These are phyloP conservation scores for Anomalospiza imberbis DNA, from an alignment of 2,797 vertebrate genomes.

Conservation along the genomic window DNA sequence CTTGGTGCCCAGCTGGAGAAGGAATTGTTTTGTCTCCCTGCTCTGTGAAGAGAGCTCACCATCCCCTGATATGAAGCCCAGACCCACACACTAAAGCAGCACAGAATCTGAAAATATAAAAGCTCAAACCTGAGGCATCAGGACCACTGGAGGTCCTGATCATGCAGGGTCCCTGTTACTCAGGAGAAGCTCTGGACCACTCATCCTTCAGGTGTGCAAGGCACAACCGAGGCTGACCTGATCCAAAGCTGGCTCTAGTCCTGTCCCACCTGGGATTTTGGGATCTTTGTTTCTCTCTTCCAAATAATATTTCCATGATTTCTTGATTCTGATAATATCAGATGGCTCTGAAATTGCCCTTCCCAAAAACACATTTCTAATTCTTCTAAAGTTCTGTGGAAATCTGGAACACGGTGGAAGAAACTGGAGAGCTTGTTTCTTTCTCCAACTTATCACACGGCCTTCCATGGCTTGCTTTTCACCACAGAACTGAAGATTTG, in stretches of 20 bases:
- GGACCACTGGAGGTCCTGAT: not conserved
- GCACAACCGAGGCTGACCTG: not conserved
- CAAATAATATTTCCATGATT: not conserved
- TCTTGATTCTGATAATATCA: rapidly evolving
- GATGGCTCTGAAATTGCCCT: no score
- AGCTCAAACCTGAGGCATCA: no score
- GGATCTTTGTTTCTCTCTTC: not conserved
- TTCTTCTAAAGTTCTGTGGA: rapidly evolving
- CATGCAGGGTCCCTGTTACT: no score
- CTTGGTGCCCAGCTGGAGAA: no score
- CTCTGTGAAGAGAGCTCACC: not conserved
- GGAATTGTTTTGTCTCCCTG: no score
- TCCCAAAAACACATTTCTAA: rapidly evolving
- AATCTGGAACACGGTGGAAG: rapidly evolving
- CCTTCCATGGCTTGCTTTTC: not conserved
- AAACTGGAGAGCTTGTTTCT: not conserved
- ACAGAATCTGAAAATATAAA: not conserved
- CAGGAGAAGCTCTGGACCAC: not conserved
- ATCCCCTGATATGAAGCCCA: not conserved
- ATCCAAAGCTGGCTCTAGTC: not conserved
- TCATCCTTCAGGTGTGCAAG: not conserved
- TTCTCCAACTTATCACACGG: rapidly evolving
- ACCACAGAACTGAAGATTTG: no score
- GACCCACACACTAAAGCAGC: not conserved
- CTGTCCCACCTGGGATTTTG: not conserved